Conservation (phyloP, 2,797 vertebrate species). For the Tauraco hartlaubi region DNA sequence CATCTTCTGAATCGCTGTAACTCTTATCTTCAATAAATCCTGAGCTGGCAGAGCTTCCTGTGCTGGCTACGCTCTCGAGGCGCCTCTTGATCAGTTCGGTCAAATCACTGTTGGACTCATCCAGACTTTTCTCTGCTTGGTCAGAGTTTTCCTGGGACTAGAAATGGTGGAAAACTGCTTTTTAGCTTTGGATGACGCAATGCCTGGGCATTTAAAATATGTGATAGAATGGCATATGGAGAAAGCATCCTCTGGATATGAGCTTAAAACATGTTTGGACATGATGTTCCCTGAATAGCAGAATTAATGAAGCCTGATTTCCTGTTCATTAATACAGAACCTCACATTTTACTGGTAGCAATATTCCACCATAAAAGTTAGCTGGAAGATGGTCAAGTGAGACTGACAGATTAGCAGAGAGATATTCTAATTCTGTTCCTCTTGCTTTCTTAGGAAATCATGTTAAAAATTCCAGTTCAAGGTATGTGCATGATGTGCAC, state of each 20-base stretch:
- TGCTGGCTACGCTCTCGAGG: constrained; percentile 95
- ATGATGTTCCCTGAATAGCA: neutral
- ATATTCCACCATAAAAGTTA: neutral
- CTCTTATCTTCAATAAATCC: constrained; percentile 98
- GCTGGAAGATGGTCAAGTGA: neutral
- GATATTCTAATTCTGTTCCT: neutral
- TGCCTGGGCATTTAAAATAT: neutral
- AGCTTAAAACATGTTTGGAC: neutral
- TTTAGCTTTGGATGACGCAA: neutral
- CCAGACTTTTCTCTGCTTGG: constrained; percentile 81
- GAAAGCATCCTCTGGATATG: neutral
- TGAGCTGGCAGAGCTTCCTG: constrained; percentile 94
- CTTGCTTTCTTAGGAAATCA: neutral
- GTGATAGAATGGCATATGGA: neutral
- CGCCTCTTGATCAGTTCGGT: constrained; percentile 91
- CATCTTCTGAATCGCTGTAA: constrained; percentile 95
- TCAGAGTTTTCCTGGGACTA: constrained; percentile 86
- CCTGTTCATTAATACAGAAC: neutral
- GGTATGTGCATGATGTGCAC: neutral
- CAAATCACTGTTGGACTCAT: constrained; percentile 86
- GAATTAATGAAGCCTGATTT: neutral
- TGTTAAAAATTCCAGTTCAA: neutral
- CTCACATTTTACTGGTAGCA: neutral
- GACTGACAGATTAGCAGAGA: neutral
- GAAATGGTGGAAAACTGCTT: neutral